These are phyloP conservation scores for Agapostemon virescens DNA, from an alignment of 2,888 invertebrate genomes.

Conservation along the genomic window DNA sequence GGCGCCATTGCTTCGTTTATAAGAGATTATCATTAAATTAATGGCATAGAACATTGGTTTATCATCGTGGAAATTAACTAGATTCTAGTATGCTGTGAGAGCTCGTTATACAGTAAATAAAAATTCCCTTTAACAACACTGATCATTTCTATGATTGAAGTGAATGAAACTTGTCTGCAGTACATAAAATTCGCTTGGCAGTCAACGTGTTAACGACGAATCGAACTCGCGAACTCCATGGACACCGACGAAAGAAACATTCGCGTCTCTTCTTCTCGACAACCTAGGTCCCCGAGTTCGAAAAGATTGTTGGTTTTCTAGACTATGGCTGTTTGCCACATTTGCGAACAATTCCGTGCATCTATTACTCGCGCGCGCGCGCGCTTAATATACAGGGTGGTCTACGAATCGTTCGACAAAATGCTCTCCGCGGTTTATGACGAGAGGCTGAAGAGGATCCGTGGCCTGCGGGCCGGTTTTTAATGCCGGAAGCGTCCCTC, in stretches of 20 bases:
- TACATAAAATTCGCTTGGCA: no score
- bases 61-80: no score
- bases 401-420: slow-evolving; percentile 34
- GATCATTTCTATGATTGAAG: no score
- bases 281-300: background rate
- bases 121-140: no score
- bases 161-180: no score
- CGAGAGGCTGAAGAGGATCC: slow-evolving; percentile 72
- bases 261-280: background rate
- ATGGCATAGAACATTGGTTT: no score
- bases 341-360: no score
- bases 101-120: no score
- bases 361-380: background rate
- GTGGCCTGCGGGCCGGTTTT: slow-evolving; percentile 70
- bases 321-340: background rate
- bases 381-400: background rate
- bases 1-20: no score
- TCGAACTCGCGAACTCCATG: background rate
- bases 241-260: background rate
- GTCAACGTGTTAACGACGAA: no score
- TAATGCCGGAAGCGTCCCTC: slow-evolving; percentile 69
- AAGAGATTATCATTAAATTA: no score
- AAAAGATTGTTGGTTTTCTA: background rate
- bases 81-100: no score
- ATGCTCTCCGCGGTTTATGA: slow-evolving; percentile 66